Evolutionary conservation across 2,797 vertebrate genomes (phyloP), one percentile per base, ranked within the genome.

Genomic region (Sebastes minor): DNA sequence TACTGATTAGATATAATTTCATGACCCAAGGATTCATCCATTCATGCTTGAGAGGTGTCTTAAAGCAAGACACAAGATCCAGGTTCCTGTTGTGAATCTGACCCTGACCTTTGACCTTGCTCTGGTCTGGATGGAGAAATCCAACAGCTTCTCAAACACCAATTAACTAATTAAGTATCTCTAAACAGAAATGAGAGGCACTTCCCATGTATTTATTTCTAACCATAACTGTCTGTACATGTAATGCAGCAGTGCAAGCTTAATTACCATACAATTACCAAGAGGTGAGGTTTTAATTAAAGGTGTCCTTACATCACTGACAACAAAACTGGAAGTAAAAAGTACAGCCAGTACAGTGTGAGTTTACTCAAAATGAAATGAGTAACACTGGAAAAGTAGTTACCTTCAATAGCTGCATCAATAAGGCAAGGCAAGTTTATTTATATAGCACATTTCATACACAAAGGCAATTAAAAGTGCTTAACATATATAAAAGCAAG

Each of bases 101-200:
- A 88, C 80, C 73, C 80, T 80, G 85, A 86, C 86, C 86, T 86
- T 81, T 88, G 78, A 72, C 80, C 75, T 84, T 76, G 62, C 70
- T 62, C 53, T 67, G 63, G 69, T 62, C 53, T 70, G 60, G 69
- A 84, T 49, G 68, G 59, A 80, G 46, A 70, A 60, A 68, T 18
- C 66, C 35, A 83, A 20, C 78, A 76, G 53, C 62, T 53, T 75
- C 65, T 9, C 56, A 52, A 49, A 82, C 62, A 64, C 80, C 61
- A 76, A 81, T 52, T 18, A 49, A 49, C 42, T 49, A 49, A 49
- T 49, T 49, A 52, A 52, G 46, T n/a, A 49, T 52, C 46, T 52
- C 3, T n/a, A 18, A 52, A 52, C 49, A 52, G 4, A 52, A 52
- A 52, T 52, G 20, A 52, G 9, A 49, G 42, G 16, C 16, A 49